Evolutionary conservation across 2,797 vertebrate species (phyloP).

Genomic region (Phalanger gymnotis): DNA sequence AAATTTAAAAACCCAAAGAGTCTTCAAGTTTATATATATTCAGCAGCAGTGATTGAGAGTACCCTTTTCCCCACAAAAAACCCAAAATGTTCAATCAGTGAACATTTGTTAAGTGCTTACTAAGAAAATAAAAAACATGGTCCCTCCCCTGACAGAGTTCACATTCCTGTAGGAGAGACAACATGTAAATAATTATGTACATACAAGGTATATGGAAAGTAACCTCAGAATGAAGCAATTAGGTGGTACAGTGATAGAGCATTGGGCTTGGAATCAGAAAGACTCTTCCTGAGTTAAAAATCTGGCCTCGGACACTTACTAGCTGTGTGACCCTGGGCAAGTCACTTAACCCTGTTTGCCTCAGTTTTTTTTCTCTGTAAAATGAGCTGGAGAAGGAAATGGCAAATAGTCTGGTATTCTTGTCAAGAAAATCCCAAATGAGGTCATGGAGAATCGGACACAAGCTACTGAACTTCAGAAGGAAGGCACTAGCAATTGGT

Average conservation of each 20-base stretch:
- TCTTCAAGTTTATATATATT: not conserved
- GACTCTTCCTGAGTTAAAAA: not conserved
- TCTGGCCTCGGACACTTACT: not conserved
- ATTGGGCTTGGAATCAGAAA: not conserved
- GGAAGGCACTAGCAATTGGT: not conserved
- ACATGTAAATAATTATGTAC: not conserved
- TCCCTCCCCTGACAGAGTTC: not conserved
- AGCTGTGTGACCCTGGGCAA: not conserved
- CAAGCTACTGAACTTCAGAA: not conserved
- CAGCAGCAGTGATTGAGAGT: not conserved
- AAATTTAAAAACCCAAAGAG: not conserved
- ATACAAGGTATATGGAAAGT: not conserved
- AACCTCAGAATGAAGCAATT: not conserved
- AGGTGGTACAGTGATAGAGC: not conserved
- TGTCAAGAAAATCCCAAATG: not conserved
- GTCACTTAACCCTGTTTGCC: not conserved
- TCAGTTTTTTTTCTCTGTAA: not conserved
- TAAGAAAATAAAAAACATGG: not conserved
- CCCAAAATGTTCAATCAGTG: not conserved
- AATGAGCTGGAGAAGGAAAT: not conserved
- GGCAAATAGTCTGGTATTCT: not conserved
- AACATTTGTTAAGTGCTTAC: not conserved
- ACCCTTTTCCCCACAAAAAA: not conserved
- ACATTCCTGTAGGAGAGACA: not conserved
- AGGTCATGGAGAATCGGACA: not conserved